These are phyloP conservation scores for Brachypteracias leptosomus DNA, from an alignment of 2,113 vertebrate species.

Conservation along the genomic window DNA sequence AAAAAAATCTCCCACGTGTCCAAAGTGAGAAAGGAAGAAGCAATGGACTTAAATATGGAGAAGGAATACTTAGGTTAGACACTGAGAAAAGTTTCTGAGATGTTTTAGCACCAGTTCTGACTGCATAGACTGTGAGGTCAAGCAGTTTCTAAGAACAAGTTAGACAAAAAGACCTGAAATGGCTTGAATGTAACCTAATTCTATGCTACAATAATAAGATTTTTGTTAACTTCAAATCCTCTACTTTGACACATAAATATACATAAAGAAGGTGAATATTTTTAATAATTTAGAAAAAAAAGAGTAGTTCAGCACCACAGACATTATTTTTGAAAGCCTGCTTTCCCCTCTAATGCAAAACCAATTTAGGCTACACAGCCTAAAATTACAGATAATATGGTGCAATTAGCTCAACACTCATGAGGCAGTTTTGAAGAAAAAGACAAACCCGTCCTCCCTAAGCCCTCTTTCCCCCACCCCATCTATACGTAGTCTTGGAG, in stretches of 20 bases:
- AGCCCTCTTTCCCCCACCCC: neutral
- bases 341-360: neutral
- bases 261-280: neutral
- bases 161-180: neutral
- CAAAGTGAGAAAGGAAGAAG: neutral
- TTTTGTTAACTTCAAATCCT: neutral
- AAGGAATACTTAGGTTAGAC: neutral
- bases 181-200: neutral
- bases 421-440: neutral
- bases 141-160: neutral
- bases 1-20: neutral
- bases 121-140: neutral
- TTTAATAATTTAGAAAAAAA: neutral
- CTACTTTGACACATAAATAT: neutral
- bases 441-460: neutral
- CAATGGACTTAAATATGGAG: neutral
- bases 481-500: neutral
- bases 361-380: neutral
- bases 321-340: neutral
- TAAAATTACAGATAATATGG: neutral
- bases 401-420: neutral
- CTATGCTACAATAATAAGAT: neutral
- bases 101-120: neutral
- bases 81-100: neutral
- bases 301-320: neutral